Evolutionary conservation across 2,888 invertebrate genomes (phyloP), one percentile per base, ranked within the genome.

Genomic region (Netelia virgata): DNA sequence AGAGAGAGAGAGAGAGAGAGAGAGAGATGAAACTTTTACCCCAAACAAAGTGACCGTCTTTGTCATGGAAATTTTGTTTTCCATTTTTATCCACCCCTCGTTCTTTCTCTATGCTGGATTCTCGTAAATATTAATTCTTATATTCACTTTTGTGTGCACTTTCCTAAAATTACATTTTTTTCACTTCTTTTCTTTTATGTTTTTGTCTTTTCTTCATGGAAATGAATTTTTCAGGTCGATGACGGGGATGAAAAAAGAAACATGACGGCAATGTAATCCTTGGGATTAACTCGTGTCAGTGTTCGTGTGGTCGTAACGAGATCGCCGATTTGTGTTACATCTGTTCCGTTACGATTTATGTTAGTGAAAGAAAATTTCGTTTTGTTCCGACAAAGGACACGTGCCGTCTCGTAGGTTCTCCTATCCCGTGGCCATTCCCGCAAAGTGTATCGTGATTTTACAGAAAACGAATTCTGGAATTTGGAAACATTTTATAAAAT

Each of bases 281-380:
- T 14, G 64, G 91, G 92, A 92, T 93, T 92, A 92, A 85, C 73
- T 81, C 88, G 86, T 84, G 82, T 86, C 28, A 68, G 75, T 87
- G 86, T 87, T 83, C 83, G 64, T 72, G 70, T 61, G 84, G 73
- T 85, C 76, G 86, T 76, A 76, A 82, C 63, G 64, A 77, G 59
- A 64, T 80, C 50, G 63, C 75, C 86, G 88, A 90, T 91, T 91
- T 91, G 88, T 89, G 91, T 91, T 93, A 89, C 93, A 93, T 93
- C 92, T 93, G 92, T 86, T 88, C 84, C 78, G 80, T 68, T 69
- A 28, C 79, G 78, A 86, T 87, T 86, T 76, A 88, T 87, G 90
- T 91, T 61, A 64, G 74, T 43, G 68, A 57, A 14, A 20, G 53
- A 63, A 18, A 41, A 59, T 23, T 28, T 69, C 20, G 16, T 47